phyloP scores from a whole-genome alignment of 2,888 invertebrate species.

The Priocnemis perturbator region DNA sequence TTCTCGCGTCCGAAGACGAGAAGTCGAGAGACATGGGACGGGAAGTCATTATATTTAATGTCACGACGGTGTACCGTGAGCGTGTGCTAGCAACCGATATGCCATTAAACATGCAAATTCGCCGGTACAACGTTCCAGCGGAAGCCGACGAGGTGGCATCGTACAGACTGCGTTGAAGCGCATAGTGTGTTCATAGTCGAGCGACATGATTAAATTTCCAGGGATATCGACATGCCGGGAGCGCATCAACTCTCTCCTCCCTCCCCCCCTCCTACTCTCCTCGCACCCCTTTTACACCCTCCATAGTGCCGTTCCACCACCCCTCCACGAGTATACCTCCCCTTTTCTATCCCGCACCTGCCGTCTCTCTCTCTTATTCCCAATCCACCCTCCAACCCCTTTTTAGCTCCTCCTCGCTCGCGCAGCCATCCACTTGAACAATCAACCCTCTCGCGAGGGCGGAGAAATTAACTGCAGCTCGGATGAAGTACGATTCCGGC shows the following conservation, averaged over 20 bases:
- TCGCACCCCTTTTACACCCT: conserved; percentile 7
- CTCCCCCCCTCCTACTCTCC: conserved; percentile 1
- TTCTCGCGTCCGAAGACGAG: conserved; percentile 4
- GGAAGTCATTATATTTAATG: conserved; percentile 54
- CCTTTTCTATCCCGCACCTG: neutral
- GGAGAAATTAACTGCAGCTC: conserved; percentile 57
- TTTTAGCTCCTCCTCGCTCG: conserved; percentile 50
- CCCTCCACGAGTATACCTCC: conserved; percentile 20
- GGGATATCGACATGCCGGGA: conserved; percentile 68
- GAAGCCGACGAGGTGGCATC: conserved; percentile 37
- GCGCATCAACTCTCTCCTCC: conserved; percentile 52
- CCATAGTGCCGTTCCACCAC: neutral
- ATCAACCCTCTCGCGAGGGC: conserved; percentile 36
- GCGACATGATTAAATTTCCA: conserved; percentile 68
- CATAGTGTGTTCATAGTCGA: conserved; percentile 55
- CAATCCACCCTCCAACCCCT: conserved; percentile 38
- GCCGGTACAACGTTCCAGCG: conserved; percentile 61
- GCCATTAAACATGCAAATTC: conserved; percentile 69
- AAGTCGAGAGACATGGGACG: neutral
- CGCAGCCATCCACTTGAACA: conserved; percentile 45
- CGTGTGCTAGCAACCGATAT: conserved; percentile 60
- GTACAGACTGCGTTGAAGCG: conserved; percentile 43
- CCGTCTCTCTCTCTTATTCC: neutral
- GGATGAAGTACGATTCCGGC: conserved; percentile 13
- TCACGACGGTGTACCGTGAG: conserved; percentile 47